Conservation (phyloP, 2,113 vertebrate species). For the Capreolus pygargus region DNA sequence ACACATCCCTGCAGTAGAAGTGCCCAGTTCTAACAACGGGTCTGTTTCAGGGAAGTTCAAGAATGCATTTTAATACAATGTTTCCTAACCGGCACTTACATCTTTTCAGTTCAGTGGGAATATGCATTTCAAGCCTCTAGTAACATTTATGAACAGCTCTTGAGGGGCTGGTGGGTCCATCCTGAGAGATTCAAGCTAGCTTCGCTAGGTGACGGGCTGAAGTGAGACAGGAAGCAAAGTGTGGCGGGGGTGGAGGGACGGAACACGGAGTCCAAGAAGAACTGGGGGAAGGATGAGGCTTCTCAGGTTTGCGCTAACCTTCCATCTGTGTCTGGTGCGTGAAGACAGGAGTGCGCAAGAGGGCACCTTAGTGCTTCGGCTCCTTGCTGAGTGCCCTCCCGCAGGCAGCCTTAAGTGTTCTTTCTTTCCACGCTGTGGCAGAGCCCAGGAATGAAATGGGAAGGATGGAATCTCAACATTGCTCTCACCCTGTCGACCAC, state of each 20-base stretch:
- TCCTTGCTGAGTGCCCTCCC: neutral
- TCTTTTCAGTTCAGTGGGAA: neutral
- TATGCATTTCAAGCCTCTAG: neutral
- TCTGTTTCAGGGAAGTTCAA: neutral
- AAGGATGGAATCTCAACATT: neutral
- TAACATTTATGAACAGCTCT: neutral
- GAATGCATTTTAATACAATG: neutral
- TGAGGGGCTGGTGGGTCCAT: too few species aligned
- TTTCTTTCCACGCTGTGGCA: neutral
- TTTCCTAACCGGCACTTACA: neutral
- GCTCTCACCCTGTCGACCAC: neutral
- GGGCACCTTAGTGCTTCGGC: neutral
- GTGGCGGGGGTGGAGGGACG: fast-evolving
- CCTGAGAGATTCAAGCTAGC: neutral
- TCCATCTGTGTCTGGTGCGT: neutral
- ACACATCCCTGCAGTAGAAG: neutral
- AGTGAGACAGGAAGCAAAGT: neutral
- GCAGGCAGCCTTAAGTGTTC: neutral
- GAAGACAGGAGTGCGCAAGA: neutral
- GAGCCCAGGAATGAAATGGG: neutral
- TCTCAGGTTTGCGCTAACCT: neutral
- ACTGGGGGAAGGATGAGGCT: neutral
- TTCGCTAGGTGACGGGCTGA: neutral
- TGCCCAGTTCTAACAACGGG: neutral
- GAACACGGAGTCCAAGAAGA: neutral